Evolutionary conservation across 2,113 vertebrate species (phyloP), one percentile per base, ranked within the genome.

Genomic region (Melanerpes aurifrons): DNA sequence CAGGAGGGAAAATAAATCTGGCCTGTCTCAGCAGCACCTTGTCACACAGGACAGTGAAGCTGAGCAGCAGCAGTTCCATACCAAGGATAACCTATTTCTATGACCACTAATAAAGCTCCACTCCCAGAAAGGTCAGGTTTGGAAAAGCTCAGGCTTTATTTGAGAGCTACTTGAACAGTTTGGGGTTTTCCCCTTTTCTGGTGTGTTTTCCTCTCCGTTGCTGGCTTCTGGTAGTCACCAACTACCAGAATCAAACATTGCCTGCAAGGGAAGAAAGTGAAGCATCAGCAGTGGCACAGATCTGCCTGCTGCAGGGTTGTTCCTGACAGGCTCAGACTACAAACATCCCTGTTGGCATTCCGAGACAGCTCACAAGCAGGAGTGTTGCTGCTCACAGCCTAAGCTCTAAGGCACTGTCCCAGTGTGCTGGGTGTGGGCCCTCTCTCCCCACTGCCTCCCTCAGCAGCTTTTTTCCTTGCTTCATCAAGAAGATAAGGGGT

Each of bases 131-230:
- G 35, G 35, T 22, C 22, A 57, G 62, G 18, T 67, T 67, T 74
- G 53, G 71, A 15, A 61, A 85, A 56, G 47, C 24, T 45, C 24
- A 15, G 5, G 9, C 47, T 91, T 94, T 56, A 32, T 77, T 61
- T 20, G 5, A 77, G 13, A 78, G 19, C 17, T 77, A 13, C 12
- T 37, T 15, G 6, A 45, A 9, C 43, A n/a, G 31, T 32, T 59
- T 59, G 45, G 9, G 1, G 0, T 0, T 66, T 2, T 6, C 24
- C 2, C 16, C 6, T 3, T 12, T 5, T 14, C 31, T 68, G 4
- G n/a, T n/a, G 22, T 6, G 2, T 77, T 75, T 85, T 72, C 24
- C 14, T 84, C 56, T 79, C 25, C 21, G 15, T 82, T 74, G 17
- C n/a, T 80, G 47, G 50, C 24, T 89, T 19, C 50, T 76, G 77